These are phyloP conservation scores for Cyprinodon diabolis DNA, from an alignment of 2,797 vertebrate genomes.

Conservation along the genomic window DNA sequence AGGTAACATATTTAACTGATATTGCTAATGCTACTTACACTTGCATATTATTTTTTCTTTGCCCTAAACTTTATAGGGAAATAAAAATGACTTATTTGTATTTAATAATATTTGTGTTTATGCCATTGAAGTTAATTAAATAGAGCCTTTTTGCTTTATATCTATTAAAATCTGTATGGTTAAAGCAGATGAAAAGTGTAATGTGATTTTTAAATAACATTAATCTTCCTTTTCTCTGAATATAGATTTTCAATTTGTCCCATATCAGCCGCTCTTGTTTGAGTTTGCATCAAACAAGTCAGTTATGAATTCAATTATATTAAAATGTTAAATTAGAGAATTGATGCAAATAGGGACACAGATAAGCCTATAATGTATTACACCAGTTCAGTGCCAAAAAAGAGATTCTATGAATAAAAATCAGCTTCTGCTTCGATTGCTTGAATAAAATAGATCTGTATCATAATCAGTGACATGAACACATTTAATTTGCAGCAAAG, in stretches of 20 bases:
- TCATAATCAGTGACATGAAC: neutral
- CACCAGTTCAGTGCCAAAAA: conserved; percentile 20
- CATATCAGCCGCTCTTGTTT: conserved; percentile 21
- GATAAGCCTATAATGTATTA: conserved; percentile 55
- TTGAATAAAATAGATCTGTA: neutral
- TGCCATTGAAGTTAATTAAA: conserved; percentile 1
- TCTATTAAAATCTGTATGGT: neutral
- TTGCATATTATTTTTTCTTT: neutral
- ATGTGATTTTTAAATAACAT: conserved; percentile 7
- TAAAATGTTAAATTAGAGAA: conserved; percentile 44
- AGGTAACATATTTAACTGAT: conserved; percentile 1
- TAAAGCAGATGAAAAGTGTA: neutral
- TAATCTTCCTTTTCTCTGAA: neutral
- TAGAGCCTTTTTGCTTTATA: neutral
- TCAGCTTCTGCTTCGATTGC: conserved; percentile 4
- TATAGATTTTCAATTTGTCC: conserved; percentile 17
- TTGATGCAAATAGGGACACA: conserved; percentile 17
- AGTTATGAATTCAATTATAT: conserved; percentile 51
- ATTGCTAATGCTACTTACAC: neutral
- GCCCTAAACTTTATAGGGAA: neutral
- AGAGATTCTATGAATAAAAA: conserved; percentile 34
- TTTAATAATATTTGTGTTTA: neutral
- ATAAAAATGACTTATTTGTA: neutral
- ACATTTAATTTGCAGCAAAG: neutral
- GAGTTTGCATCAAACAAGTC: conserved; percentile 41